Evolutionary conservation across 2,888 invertebrate genomes (phyloP), one percentile per base, ranked within the genome.

Genomic region (Dicranocentrus wangi): DNA sequence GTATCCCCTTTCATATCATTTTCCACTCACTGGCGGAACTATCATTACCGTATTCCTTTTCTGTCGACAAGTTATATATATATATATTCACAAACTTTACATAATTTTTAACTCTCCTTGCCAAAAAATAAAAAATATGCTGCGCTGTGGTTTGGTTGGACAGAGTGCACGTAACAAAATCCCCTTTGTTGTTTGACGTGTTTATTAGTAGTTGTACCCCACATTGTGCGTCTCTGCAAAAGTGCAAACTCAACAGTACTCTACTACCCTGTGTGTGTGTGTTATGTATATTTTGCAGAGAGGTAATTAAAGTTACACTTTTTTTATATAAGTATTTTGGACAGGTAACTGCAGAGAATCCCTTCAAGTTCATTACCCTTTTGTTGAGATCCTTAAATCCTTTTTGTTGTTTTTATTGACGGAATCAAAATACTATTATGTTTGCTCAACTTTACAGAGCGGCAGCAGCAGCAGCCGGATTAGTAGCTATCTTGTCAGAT

Each of bases 361-460:
- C 32, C 61, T 17, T 76, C 68, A 68, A 69, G 76, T 76, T 76
- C 76, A 76, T 68, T 76, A 58, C 76, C 76, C 76, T 73, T 65
- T 73, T 68, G n/a, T 55, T 19, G 55, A 8, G 25, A 5, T 23
- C 21, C 10, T 19, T 25, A 55, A 27, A n/a, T 2, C n/a, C 15
- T 27, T 60, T 27, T 60, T 15, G 15, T 60, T 60, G 60, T 60
- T 23, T 19, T 21, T 21, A 13, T 13, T 21, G n/a, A n/a, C n/a
- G n/a, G 13, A 19, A 21, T 17, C 19, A 55, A 8, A 51, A 17
- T 17, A 2, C 23, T 25, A 21, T 53, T 21, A 25, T 19, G 47
- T 51, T 42, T 65, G 8, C 3, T 51, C 3, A 51, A 51, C 51
- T 51, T 51, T n/a, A n/a, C n/a, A n/a, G n/a, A n/a, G n/a, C n/a